Evolutionary conservation across 2,113 vertebrate genomes (phyloP).

Genomic region (Cnemophilus loriae): DNA sequence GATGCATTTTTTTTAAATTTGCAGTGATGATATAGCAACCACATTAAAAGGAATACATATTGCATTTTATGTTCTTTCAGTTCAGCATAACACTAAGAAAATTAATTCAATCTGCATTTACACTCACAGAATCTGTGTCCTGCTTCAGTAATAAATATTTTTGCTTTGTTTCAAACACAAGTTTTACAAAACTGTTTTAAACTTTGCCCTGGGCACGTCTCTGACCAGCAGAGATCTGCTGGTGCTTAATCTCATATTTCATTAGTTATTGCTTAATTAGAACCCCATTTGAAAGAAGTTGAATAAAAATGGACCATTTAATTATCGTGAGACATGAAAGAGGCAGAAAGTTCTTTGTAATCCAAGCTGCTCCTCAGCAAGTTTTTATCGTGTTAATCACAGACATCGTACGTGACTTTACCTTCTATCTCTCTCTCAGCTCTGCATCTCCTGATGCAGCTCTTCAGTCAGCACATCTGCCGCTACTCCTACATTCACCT

Average conservation of each 20-base stretch:
- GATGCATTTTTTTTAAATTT: neutral
- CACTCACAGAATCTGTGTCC: neutral
- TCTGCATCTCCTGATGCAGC: neutral
- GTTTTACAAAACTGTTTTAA: neutral
- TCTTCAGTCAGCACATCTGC: constrained; percentile 9
- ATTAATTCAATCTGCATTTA: neutral
- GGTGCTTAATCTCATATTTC: neutral
- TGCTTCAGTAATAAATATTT: neutral
- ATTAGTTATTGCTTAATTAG: constrained; percentile 44
- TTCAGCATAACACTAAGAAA: neutral
- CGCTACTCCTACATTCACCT: neutral
- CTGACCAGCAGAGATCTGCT: neutral
- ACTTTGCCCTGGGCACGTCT: neutral
- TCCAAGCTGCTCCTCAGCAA: constrained; percentile 25
- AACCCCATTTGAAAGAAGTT: neutral
- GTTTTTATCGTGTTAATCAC: constrained; percentile 7
- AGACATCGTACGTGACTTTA: neutral
- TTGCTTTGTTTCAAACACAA: neutral
- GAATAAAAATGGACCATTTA: neutral
- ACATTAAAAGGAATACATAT: neutral
- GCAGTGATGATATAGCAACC: neutral
- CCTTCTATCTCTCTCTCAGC: neutral
- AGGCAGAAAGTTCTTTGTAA: neutral
- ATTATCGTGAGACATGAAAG: constrained; percentile 21
- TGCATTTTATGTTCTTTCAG: neutral